Conservation (phyloP, 1,140 invertebrate species). For the Helicoverpa zea region DNA sequence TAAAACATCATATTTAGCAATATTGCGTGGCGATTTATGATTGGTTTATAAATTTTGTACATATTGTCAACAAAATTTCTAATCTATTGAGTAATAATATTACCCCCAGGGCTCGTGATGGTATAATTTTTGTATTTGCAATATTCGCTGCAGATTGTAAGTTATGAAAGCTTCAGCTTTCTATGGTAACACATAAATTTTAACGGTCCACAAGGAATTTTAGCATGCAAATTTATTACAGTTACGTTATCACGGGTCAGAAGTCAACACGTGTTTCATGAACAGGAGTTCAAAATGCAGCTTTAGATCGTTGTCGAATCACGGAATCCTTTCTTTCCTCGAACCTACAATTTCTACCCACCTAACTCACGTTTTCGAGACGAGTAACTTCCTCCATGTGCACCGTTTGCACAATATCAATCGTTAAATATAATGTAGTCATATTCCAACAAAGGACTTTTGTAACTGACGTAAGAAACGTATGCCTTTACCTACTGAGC, state of each 20-base stretch:
- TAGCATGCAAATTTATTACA: constrained; percentile 48
- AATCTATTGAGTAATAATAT: no score
- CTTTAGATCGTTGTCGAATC: constrained; percentile 57
- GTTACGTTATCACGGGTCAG: constrained; percentile 51
- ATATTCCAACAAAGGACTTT: constrained; percentile 43
- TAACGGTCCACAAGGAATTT: constrained; percentile 2
- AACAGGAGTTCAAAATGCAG: constrained; percentile 49
- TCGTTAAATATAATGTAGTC: constrained; percentile 50
- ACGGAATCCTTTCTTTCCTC: constrained; percentile 62
- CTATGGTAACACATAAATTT: constrained; percentile 23
- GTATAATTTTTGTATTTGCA: neutral
- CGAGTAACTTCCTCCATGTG: constrained; percentile 17
- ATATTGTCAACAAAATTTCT: no score
- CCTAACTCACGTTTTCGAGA: constrained; percentile 54
- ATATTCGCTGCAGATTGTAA: neutral
- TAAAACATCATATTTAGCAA: no score
- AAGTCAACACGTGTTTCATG: constrained; percentile 51
- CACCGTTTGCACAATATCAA: constrained; percentile 42
- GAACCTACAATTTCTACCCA: constrained; percentile 51
- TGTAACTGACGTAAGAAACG: constrained; percentile 38
- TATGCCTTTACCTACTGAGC: neutral
- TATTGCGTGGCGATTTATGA: no score
- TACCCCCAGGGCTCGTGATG: no score
- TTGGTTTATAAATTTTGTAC: no score
- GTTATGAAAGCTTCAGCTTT: constrained; percentile 33